Conservation (phyloP, 2,797 vertebrate species). For the Petrocephalus schoutedeni region DNA sequence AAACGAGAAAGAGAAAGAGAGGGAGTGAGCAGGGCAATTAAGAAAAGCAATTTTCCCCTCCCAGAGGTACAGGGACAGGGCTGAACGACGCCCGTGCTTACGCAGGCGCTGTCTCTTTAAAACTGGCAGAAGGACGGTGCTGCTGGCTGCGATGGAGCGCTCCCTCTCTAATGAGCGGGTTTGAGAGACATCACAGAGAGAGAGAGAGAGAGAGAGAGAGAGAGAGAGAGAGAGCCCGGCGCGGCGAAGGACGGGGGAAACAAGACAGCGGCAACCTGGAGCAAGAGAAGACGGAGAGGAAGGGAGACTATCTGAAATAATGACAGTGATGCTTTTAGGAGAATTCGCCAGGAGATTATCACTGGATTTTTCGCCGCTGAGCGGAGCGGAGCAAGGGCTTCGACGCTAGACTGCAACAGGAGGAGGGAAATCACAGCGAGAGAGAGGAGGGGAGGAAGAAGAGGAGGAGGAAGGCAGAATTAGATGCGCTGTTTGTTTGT, state of each 20-base stretch:
- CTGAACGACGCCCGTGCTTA: slow-evolving; percentile 27
- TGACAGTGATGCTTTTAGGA: slow-evolving; percentile 47
- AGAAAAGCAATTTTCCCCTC: slow-evolving; percentile 26
- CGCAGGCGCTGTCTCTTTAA: slow-evolving; percentile 78
- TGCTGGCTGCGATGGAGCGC: slow-evolving; percentile 61
- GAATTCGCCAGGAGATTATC: slow-evolving; percentile 45
- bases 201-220: slow-evolving; percentile 33
- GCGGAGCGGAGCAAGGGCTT: slow-evolving; percentile 51
- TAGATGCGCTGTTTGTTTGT: slow-evolving; percentile 57
- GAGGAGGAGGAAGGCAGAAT: slow-evolving; percentile 41
- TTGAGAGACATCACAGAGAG: slow-evolving; percentile 55
- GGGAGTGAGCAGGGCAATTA: slow-evolving; percentile 35
- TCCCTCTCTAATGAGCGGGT: slow-evolving; percentile 72
- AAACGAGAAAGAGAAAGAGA: neutral
- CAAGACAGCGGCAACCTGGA: slow-evolving; percentile 48
- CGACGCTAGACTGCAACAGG: slow-evolving; percentile 63
- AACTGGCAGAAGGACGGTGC: slow-evolving; percentile 50
- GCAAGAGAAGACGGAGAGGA: slow-evolving; percentile 36
- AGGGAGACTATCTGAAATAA: slow-evolving; percentile 53
- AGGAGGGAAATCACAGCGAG: slow-evolving; percentile 37
- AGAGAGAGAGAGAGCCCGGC: slow-evolving; percentile 42
- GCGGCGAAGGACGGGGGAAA: slow-evolving; percentile 48
- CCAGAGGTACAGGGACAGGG: slow-evolving; percentile 19
- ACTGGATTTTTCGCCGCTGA: slow-evolving; percentile 54
- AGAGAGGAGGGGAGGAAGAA: slow-evolving; percentile 21